Evolutionary conservation across 2,888 invertebrate species (phyloP).

Genomic region (Stenoptilia bipunctidactyla): DNA sequence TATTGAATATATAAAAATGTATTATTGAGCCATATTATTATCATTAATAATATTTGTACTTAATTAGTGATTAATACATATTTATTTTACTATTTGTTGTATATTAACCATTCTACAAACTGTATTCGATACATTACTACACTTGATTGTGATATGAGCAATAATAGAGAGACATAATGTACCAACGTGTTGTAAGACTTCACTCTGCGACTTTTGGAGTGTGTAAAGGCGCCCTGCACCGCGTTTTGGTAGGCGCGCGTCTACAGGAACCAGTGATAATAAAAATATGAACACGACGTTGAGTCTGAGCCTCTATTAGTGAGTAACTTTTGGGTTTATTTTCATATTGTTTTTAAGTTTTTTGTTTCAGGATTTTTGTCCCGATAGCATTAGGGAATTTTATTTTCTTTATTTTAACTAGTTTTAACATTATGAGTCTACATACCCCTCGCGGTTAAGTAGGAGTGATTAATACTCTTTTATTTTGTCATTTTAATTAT

Average conservation of each 20-base stretch:
- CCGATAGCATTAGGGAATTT: conserved; percentile 71
- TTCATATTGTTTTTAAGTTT: conserved; percentile 71
- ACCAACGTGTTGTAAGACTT: conserved; percentile 38
- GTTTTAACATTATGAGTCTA: conserved; percentile 53
- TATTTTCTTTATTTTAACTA: conserved; percentile 67
- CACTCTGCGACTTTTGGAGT: conserved; percentile 34
- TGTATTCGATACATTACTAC: conserved; percentile 35
- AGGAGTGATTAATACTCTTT: conserved; percentile 65
- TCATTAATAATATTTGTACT: conserved; percentile 53
- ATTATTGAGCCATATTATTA: conserved; percentile 52
- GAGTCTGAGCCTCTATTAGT: conserved; percentile 68
- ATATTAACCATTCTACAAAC: conserved; percentile 50
- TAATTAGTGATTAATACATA: conserved; percentile 57
- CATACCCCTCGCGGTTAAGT: conserved; percentile 52
- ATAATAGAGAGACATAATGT: conserved; percentile 57
- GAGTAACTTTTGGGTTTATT: conserved; percentile 69
- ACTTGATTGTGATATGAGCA: conserved; percentile 67
- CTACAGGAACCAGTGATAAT: conserved; percentile 40
- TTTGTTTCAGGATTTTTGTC: conserved; percentile 71
- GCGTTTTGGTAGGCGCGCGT: conserved; percentile 32
- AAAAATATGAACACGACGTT: conserved; percentile 46
- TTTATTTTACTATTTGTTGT: conserved; percentile 56
- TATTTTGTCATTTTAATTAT: conserved; percentile 49
- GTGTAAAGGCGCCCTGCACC: too few species aligned
- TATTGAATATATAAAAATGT: conserved; percentile 12